Evolutionary conservation across 2,113 vertebrate genomes (phyloP).

Genomic region (human (Homo sapiens)): DNA sequence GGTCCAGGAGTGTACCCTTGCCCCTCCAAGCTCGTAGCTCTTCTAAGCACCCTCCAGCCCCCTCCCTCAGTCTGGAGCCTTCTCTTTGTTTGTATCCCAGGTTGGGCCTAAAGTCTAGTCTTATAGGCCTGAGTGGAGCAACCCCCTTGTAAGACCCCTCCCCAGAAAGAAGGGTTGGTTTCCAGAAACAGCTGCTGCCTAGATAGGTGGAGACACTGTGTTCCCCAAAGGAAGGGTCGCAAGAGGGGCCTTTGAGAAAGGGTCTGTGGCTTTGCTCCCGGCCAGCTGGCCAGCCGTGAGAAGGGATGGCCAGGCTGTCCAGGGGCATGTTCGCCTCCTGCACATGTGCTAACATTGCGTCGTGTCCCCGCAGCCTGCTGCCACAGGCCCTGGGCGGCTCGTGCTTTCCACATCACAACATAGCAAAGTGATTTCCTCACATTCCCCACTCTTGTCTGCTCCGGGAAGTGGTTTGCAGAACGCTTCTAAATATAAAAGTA

Average conservation of each 20-base stretch:
- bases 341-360: not conserved
- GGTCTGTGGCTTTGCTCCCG: not conserved
- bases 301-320: not conserved
- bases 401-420: constrained; percentile 62
- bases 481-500: constrained; percentile 63
- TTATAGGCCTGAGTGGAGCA: not conserved
- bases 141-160: not conserved
- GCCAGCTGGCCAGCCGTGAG: too few species aligned
- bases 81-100: not conserved
- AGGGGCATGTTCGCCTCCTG: not conserved
- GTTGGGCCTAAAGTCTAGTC: not conserved
- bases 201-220: constrained; percentile 16
- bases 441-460: constrained; percentile 42
- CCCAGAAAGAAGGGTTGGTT: not conserved
- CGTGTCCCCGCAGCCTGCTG: not conserved
- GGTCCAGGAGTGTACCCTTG: too few species aligned
- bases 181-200: constrained; percentile 53
- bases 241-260: not conserved
- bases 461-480: constrained; percentile 71
- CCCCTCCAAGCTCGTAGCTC: not conserved
- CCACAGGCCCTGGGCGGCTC: not conserved
- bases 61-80: not conserved
- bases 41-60: not conserved
- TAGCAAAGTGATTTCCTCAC: constrained; percentile 66
- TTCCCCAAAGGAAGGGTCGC: not conserved